Percentiles rank a stretch among this genome's conserved stretches.
Evolutionary conservation across 35 echinoderm and acorn worm genomes (phyloP).

Genomic region (Anneissia japonica): DNA sequence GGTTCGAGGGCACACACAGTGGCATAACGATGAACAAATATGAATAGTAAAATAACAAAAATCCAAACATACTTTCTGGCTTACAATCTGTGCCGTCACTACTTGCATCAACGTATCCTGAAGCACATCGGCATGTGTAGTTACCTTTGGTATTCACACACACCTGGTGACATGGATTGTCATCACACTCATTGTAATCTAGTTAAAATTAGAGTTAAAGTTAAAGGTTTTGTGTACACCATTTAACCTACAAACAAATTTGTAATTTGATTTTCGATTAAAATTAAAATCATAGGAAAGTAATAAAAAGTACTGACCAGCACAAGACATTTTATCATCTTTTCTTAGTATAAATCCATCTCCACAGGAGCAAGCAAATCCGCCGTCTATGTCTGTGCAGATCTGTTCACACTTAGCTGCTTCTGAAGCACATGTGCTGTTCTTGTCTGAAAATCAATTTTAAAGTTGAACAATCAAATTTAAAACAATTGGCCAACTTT

Average conservation of each 20-base stretch:
- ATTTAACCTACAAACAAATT: too few relatives aligned
- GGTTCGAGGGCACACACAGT: too few relatives aligned
- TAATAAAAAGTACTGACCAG: slow-evolving; percentile 4
- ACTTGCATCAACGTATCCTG: slow-evolving; percentile 43
- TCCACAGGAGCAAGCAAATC: background rate
- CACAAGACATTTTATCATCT: background rate
- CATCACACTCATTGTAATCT: slow-evolving; percentile 83
- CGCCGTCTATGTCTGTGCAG: background rate
- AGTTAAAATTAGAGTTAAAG: slow-evolving; percentile 16
- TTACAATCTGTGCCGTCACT: slow-evolving; percentile 53
- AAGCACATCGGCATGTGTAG: slow-evolving; percentile 43
- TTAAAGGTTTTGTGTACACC: too few relatives aligned
- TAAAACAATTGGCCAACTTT: too few relatives aligned
- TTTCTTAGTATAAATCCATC: background rate
- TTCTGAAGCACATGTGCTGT: background rate
- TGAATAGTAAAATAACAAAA: too few relatives aligned
- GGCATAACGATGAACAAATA: too few relatives aligned
- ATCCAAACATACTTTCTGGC: slow-evolving; percentile 39
- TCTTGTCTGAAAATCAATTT: background rate
- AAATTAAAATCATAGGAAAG: background rate
- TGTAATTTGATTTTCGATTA: too few relatives aligned
- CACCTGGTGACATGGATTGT: slow-evolving; percentile 47
- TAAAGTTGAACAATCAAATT: too few relatives aligned
- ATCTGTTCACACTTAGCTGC: background rate
- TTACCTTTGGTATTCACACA: slow-evolving; percentile 70